Conservation (phyloP, 2,888 invertebrate species). For the Sarcophaga carnaria region DNA sequence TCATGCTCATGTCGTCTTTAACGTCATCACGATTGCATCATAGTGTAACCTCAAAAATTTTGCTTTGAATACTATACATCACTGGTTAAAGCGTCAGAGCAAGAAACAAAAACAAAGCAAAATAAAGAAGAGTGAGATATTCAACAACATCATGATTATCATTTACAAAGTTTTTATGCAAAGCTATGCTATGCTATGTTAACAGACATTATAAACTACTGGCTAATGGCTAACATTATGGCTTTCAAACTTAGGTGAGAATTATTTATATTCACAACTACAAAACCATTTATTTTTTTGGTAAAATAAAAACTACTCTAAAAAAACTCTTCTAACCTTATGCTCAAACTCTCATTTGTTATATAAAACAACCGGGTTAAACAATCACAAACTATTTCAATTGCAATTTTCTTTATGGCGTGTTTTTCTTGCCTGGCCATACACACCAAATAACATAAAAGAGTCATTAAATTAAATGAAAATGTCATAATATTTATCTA, state of each 20-base stretch:
- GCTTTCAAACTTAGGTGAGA: neutral
- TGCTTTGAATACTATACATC: slow-evolving; percentile 53
- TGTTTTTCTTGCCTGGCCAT: neutral
- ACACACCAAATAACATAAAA: slow-evolving; percentile 30
- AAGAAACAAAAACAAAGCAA: neutral
- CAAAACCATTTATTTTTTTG: neutral
- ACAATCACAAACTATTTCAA: slow-evolving; percentile 24
- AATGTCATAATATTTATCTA: slow-evolving; percentile 38
- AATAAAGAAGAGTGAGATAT: slow-evolving; percentile 8
- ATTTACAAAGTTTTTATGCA: neutral
- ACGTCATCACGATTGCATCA: slow-evolving; percentile 73
- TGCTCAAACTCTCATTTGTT: slow-evolving; percentile 37
- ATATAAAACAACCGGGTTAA: slow-evolving; percentile 53
- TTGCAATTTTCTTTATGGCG: neutral
- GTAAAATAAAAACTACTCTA: no score
- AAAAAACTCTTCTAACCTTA: slow-evolving; percentile 23
- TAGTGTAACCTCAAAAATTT: slow-evolving; percentile 69
- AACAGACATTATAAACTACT: no score
- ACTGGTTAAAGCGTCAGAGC: slow-evolving; percentile 70
- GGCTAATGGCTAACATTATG: no score
- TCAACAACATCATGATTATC: slow-evolving; percentile 45
- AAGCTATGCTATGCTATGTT: neutral
- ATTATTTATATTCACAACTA: neutral
- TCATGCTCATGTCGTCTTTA: slow-evolving; percentile 47
- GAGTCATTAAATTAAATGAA: slow-evolving; percentile 27